Evolutionary conservation across 2,113 vertebrate species (phyloP).

Genomic region (Dermatemys mawii): DNA sequence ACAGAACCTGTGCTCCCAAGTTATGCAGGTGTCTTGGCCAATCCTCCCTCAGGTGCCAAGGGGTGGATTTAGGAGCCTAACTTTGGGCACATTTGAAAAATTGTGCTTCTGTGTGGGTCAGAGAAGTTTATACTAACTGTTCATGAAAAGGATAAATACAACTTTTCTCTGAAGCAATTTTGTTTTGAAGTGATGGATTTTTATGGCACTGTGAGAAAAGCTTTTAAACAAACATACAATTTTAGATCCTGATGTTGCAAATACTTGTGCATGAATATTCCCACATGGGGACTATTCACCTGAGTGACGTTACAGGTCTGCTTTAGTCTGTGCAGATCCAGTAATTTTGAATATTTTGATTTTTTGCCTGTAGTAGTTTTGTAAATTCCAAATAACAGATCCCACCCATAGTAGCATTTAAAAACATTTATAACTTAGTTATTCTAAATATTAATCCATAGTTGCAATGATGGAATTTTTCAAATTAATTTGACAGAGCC

Average conservation of each 20-base stretch:
- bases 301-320: constrained; percentile 45
- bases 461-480: not conserved
- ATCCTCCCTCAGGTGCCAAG: not conserved
- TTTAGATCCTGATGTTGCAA: not conserved
- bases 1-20: no score
- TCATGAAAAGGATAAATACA: not conserved
- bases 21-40: no score
- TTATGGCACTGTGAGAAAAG: constrained; percentile 61
- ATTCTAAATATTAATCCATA: not conserved
- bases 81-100: not conserved
- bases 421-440: constrained; percentile 33
- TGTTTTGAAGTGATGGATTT: constrained; percentile 55
- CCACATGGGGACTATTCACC: not conserved
- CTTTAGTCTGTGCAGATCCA: constrained; percentile 48
- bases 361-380: not conserved
- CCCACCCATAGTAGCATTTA: constrained; percentile 23
- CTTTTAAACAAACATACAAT: not conserved
- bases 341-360: constrained; percentile 44
- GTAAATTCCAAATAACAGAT: constrained; percentile 47
- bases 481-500: constrained; percentile 1
- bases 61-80: not conserved
- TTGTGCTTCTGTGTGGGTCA: not conserved
- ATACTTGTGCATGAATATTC: constrained; percentile 44
- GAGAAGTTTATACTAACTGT: constrained; percentile 21
- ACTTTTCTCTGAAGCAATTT: constrained; percentile 35